phyloP scores from a whole-genome alignment of 2,113 vertebrate species.

The Ceyx melanurus region DNA sequence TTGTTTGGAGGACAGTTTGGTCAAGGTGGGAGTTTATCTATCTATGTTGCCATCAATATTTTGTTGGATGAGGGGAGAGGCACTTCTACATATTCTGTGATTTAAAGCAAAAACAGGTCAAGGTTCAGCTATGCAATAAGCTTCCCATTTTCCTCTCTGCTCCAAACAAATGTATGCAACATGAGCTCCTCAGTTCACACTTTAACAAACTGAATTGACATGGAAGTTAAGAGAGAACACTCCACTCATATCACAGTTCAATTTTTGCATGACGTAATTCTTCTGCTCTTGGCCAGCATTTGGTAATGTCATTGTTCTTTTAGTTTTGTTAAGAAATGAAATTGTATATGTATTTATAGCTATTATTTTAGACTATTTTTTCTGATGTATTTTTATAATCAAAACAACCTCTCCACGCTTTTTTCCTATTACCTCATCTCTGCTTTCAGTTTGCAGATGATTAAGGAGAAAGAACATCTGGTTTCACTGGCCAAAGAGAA shows the following conservation, averaged over 20 bases:
- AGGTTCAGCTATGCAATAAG: not conserved
- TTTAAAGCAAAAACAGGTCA: not conserved
- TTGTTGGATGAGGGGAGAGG: not conserved
- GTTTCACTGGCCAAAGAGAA: slow-evolving; percentile 34
- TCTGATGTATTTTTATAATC: not conserved
- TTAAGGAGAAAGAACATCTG: slow-evolving; percentile 20
- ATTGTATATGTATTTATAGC: not conserved
- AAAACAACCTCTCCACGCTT: not conserved
- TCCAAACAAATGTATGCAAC: not conserved
- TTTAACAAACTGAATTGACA: not conserved
- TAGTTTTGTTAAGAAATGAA: not conserved
- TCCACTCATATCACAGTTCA: not conserved
- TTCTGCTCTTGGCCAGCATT: not conserved
- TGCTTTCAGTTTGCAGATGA: not conserved
- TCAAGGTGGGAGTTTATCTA: not conserved
- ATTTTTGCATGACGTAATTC: not conserved
- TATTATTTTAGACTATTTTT: not conserved
- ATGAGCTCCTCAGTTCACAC: not conserved
- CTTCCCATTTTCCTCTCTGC: not conserved
- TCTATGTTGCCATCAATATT: not conserved
- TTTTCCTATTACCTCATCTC: slow-evolving; percentile 41
- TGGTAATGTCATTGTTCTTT: not conserved
- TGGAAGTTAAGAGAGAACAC: not conserved
- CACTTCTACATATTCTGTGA: not conserved
- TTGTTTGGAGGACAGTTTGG: not conserved